A percentile compares a stretch with the other conserved stretches of the same genome.
These are phyloP conservation scores for Prosopocoilus inquinatus DNA, from an alignment of 2,888 invertebrate species.

Conservation along the genomic window DNA sequence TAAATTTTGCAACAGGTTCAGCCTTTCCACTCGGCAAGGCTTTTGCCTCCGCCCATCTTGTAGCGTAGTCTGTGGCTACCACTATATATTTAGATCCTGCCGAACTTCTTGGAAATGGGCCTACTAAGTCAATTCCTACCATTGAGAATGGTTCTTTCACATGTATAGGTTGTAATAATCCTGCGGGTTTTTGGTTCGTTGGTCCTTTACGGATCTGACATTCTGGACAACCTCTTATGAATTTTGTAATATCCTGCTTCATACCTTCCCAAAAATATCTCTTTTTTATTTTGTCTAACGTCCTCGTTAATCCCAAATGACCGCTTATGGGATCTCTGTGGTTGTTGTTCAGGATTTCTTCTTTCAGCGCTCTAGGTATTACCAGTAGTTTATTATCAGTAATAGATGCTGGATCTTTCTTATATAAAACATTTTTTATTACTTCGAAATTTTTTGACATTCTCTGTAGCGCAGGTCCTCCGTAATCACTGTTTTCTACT, in stretches of 20 bases:
- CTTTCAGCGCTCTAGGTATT: conserved; percentile 19
- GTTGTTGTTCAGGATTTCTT: conserved; percentile 24
- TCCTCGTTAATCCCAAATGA: conserved; percentile 26
- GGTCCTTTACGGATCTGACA: conserved; percentile 27
- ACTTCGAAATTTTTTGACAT: background rate
- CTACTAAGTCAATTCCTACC: conserved; percentile 5
- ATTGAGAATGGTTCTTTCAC: conserved; percentile 16
- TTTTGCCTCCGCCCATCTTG: too few relatives aligned
- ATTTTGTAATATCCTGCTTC: background rate
- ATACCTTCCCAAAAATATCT: conserved; percentile 26
- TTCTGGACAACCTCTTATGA: conserved; percentile 23
- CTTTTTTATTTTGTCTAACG: conserved; percentile 20
- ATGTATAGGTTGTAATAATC: conserved; percentile 14
- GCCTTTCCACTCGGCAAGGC: too few relatives aligned
- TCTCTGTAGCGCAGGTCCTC: background rate
- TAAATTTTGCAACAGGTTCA: too few relatives aligned
- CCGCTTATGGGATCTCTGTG: conserved; percentile 25
- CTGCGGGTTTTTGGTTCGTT: conserved; percentile 20
- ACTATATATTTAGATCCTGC: too few relatives aligned
- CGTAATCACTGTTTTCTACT: too few relatives aligned
- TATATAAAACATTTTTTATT: background rate
- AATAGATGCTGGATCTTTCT: background rate
- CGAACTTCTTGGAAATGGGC: too few relatives aligned
- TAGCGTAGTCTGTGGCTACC: too few relatives aligned
- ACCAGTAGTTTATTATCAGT: conserved; percentile 18